Conservation (phyloP, 2,888 invertebrate species). For the Brassicogethes aeneus region DNA sequence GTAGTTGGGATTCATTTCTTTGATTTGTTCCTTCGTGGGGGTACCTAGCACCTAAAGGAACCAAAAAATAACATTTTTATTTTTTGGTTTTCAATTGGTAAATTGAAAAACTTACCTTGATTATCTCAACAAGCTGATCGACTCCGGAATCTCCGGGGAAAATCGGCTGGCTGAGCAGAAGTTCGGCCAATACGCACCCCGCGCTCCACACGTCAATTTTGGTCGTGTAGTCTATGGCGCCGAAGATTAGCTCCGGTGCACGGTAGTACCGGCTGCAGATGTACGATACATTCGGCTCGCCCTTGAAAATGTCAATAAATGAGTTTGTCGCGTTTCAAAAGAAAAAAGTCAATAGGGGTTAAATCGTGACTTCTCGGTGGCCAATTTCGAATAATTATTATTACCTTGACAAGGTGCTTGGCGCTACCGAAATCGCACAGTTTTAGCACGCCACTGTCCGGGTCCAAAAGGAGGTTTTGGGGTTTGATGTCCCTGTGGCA, state of each 20-base stretch:
- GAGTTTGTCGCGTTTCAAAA: no score
- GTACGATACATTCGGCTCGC: slow-evolving; percentile 98
- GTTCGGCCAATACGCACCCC: slow-evolving; percentile 96
- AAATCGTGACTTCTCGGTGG: no score
- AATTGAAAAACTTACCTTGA: slow-evolving; percentile 65
- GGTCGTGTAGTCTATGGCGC: slow-evolving; percentile 61
- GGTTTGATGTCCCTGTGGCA: slow-evolving; percentile 99
- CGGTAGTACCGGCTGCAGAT: slow-evolving; percentile 98
- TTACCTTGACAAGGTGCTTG: slow-evolving; percentile 91
- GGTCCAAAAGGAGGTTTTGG: slow-evolving; percentile 95
- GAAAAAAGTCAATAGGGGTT: no score
- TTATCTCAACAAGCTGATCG: slow-evolving; percentile 98
- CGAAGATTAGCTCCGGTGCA: slow-evolving; percentile 88
- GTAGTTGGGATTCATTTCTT: slow-evolving; percentile 99
- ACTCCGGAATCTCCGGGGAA: slow-evolving; percentile 99
- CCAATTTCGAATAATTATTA: no score
- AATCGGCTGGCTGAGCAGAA: slow-evolving; percentile 95
- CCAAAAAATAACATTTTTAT: background rate
- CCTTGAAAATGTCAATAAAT: no score
- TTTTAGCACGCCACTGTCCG: slow-evolving; percentile 95
- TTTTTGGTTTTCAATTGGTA: no score
- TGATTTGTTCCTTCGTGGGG: slow-evolving; percentile 97
- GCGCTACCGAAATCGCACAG: slow-evolving; percentile 99
- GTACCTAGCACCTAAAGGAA: slow-evolving; percentile 69
- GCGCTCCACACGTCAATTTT: slow-evolving; percentile 92